These are phyloP conservation scores for Rafetus swinhoei DNA, from an alignment of 2,113 vertebrate genomes.

Conservation along the genomic window DNA sequence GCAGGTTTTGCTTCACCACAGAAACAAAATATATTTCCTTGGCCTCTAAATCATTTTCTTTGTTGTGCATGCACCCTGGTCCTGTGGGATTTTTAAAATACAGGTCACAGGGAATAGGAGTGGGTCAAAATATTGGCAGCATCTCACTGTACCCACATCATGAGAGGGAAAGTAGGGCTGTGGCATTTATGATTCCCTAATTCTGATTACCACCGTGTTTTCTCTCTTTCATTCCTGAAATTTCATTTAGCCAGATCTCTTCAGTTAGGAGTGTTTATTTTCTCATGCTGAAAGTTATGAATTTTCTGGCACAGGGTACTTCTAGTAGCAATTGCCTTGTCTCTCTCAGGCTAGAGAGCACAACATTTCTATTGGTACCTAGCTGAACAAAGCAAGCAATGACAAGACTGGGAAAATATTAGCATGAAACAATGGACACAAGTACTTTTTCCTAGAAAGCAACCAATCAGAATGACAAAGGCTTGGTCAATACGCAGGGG, in stretches of 20 bases:
- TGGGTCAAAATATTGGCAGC: background rate
- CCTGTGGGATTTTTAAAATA: background rate
- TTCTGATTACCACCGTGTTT: background rate
- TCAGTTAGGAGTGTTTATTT: background rate
- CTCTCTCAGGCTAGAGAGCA: background rate
- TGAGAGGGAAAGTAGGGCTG: background rate
- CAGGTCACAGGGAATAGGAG: background rate
- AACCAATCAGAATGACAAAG: background rate
- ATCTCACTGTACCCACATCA: background rate
- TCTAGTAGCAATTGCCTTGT: background rate
- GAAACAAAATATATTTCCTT: background rate
- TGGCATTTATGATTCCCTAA: background rate
- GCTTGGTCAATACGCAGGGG: background rate
- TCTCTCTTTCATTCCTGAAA: background rate
- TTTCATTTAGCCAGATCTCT: background rate
- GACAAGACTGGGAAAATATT: background rate
- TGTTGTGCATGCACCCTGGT: too few species aligned
- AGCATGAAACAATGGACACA: background rate
- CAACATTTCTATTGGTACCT: background rate
- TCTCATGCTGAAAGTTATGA: background rate
- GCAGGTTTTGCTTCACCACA: background rate
- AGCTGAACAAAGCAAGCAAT: background rate
- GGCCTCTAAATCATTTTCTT: background rate
- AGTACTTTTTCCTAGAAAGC: background rate
- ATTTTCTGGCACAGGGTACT: background rate